Percentiles rank a stretch among this genome's conserved stretches.
These are phyloP conservation scores for Elysia chlorotica DNA, from an alignment of 1,140 invertebrate species.

Conservation along the genomic window DNA sequence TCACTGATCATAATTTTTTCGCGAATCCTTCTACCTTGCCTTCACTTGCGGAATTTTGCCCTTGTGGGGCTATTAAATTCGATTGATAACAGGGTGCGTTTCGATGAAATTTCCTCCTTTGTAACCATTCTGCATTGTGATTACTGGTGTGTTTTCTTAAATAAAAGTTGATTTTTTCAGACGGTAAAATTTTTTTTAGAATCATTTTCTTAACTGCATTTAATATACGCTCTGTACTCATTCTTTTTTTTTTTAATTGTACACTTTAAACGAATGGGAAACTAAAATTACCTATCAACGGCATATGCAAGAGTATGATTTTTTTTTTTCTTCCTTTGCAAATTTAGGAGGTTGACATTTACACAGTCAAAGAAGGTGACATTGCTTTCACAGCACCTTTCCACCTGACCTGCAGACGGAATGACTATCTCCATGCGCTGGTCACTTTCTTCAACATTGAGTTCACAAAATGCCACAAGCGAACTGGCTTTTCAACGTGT, in stretches of 20 bases:
- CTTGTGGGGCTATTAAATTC: too few species aligned
- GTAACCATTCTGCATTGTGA: too few species aligned
- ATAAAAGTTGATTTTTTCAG: too few species aligned
- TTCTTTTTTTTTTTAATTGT: neutral
- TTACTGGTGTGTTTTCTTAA: too few species aligned
- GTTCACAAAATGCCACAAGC: slow-evolving; percentile 98
- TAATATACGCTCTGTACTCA: neutral
- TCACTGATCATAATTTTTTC: neutral
- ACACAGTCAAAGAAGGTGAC: slow-evolving; percentile 94
- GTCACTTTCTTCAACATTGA: slow-evolving; percentile 99
- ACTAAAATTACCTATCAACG: too few species aligned
- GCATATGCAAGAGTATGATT: too few species aligned
- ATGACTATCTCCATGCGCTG: slow-evolving; percentile 97
- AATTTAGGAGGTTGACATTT: slow-evolving; percentile 97
- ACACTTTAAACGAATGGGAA: too few species aligned
- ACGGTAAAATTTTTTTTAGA: neutral
- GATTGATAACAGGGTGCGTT: too few species aligned
- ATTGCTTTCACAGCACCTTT: slow-evolving; percentile 91
- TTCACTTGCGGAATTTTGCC: too few species aligned
- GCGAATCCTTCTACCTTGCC: too few species aligned
- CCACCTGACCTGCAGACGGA: slow-evolving; percentile 80
- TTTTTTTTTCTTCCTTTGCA: too few species aligned
- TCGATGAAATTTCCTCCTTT: too few species aligned
- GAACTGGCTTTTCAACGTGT: slow-evolving; percentile 96
- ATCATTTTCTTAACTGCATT: neutral